Percentiles rank a stretch among this genome's conserved stretches.
phyloP scores from a whole-genome alignment of 2,113 vertebrate genomes.

The Pheucticus melanocephalus region DNA sequence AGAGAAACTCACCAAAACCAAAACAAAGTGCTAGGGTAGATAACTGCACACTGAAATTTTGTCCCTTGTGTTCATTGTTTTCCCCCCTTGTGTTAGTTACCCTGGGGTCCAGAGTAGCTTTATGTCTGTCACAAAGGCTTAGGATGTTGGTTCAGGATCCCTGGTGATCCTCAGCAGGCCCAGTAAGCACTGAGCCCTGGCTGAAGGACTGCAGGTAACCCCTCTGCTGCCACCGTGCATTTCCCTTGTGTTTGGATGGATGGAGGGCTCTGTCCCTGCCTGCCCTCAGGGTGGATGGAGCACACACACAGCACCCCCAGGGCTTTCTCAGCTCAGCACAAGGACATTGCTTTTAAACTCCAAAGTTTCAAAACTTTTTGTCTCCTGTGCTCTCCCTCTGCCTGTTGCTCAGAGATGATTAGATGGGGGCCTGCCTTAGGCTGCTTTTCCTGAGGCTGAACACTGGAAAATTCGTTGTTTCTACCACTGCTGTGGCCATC shows the following conservation, averaged over 20 bases:
- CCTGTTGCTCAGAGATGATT: not conserved
- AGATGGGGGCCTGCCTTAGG: not conserved
- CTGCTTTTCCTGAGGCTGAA: not conserved
- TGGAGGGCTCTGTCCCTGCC: not conserved
- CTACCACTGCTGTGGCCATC: not conserved
- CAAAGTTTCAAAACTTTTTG: not conserved
- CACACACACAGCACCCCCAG: not conserved
- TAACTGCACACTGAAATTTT: not conserved
- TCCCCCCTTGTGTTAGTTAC: not conserved
- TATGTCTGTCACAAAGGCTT: not conserved
- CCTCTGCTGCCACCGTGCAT: not conserved
- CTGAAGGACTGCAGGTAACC: not conserved
- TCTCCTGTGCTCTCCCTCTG: not conserved
- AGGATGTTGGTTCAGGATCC: not conserved
- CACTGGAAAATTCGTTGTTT: not conserved
- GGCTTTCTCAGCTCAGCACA: not conserved
- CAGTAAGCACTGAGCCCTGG: not conserved
- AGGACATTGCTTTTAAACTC: not conserved
- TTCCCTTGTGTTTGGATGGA: not conserved
- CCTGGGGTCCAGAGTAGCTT: not conserved
- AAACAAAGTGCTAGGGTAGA: not conserved
- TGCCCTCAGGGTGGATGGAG: rapidly evolving
- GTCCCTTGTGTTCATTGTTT: not conserved
- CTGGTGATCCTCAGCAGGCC: not conserved
- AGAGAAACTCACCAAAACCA: not conserved